phyloP scores from a whole-genome alignment of 2,113 vertebrate species.

The Otus sunia region DNA sequence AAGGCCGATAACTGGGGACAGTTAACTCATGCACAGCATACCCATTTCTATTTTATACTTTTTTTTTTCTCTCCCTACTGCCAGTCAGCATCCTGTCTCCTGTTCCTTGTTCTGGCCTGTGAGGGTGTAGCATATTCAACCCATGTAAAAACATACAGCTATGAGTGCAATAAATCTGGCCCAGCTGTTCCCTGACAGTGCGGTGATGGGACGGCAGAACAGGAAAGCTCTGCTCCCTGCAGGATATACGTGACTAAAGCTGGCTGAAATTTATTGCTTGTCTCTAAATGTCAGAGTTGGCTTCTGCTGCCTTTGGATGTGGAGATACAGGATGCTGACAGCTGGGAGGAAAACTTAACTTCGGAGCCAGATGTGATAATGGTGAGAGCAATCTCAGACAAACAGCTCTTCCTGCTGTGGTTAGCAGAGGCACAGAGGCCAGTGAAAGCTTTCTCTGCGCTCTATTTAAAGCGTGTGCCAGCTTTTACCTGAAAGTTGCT shows the following conservation, averaged over 20 bases:
- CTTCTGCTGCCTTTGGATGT: conserved; percentile 1
- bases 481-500: not conserved
- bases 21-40: accelerated
- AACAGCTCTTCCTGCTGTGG: conserved; percentile 64
- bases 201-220: not conserved
- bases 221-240: not conserved
- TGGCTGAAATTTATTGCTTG: conserved; percentile 27
- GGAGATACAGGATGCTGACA: not conserved
- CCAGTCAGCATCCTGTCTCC: not conserved
- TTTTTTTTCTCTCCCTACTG: not conserved
- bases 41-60: not conserved
- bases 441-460: conserved; percentile 9
- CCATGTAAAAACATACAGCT: not conserved
- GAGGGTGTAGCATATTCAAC: not conserved
- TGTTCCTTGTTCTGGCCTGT: not conserved
- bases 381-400: conserved; percentile 5
- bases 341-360: not conserved
- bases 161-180: not conserved
- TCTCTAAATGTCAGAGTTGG: not conserved
- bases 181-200: not conserved
- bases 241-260: not conserved
- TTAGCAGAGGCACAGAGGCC: not conserved
- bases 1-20: not conserved
- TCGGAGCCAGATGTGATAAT: not conserved
- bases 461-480: not conserved